Base-by-base conservation (phyloP, 2,113 vertebrate genomes). In the Coregonus clupeaformis region DNA sequence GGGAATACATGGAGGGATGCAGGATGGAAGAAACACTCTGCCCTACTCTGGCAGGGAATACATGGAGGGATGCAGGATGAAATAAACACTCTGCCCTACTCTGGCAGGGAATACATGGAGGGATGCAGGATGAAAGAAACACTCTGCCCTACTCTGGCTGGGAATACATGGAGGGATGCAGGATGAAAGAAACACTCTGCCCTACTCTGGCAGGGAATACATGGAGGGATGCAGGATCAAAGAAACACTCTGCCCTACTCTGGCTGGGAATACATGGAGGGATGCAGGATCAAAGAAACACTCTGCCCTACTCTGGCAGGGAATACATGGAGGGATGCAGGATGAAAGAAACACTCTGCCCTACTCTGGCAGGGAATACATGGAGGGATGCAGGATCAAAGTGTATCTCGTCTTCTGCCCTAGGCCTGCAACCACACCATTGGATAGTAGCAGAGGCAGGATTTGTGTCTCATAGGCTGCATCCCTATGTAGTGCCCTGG, bases 161-260 rank as follows among this genome's bases (percentile, higher is more conserved):
- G 82, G 80, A 82, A 86, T 77, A 82, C 86, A 87, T 83, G 68
- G 73, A 85, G 76, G 80, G 72, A 73, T 72, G 60, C 49, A 80
- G 75, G 78, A 83, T 89, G 84, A 80, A 87, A 78, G 79, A n/a
- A n/a, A n/a, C n/a, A n/a, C n/a, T n/a, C n/a, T n/a, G n/a, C 9
- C 36, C 36, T 42, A 11, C 36, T 42, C 36, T 42, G 36, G 36
- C 80, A 84, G 80, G 82, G 80, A 82, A 86, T 77, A 82, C 86
- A 87, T 83, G 68, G 73, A 85, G 76, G 80, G 72, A 73, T 72
- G 60, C 49, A 80, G 75, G 78, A 83, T 89, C 83, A 80, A 87
- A 78, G 79, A n/a, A n/a, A n/a, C n/a, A n/a, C n/a, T n/a, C n/a
- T n/a, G n/a, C 9, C 36, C 36, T 42, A 11, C 36, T 42, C 36